Evolutionary conservation across 2,113 vertebrate species (phyloP), one percentile per base, ranked within the genome.

Genomic region (Oenanthe melanoleuca): DNA sequence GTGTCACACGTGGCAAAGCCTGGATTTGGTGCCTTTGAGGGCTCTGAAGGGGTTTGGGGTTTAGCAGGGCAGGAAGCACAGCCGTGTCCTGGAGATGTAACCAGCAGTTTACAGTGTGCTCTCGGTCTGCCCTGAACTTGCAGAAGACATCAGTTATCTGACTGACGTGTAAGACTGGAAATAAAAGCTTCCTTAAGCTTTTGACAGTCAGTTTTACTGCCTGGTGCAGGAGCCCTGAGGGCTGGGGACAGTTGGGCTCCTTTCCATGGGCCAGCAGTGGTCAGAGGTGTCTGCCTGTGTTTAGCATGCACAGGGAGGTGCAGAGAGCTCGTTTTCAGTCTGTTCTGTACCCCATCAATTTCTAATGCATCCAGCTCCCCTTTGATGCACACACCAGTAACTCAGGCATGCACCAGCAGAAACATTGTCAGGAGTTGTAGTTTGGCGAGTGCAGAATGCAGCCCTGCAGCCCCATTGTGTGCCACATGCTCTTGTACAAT

Each of bases 401-500:
- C 94, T 86, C 5, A 5, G 82, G 34, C 64, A 1, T 37, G 52
- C 59, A 70, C 52, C 34, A 61, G 80, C 61, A 31, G 14, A 53
- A 91, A 50, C 67, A 63, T 72, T 72, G 88, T 92, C 86, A 71
- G 77, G 55, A 52, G 4, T 15, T 78, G 59, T 52, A 14, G 57
- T 93, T 92, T 91, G 96, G 91, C 86, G 56, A 52, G 64, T 18
- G 31, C 14, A 18, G 72, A 52, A 91, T 8, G 59, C 1, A 3
- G 85, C 81, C 65, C n/a, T 1, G 0, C 24, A 90, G 83, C 89
- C 92, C 89, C 53, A 14, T 57, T 95, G 95, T 94, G 94, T 92
- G 71, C 86, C 84, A 53, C 89, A 60, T 75, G 86, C 77, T 93
- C 94, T 86, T 75, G 83, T 95, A 95, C 95, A 93, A 93, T 91